Conservation (phyloP, 1,140 invertebrate genomes). For the Rhagoletis pomonella region DNA sequence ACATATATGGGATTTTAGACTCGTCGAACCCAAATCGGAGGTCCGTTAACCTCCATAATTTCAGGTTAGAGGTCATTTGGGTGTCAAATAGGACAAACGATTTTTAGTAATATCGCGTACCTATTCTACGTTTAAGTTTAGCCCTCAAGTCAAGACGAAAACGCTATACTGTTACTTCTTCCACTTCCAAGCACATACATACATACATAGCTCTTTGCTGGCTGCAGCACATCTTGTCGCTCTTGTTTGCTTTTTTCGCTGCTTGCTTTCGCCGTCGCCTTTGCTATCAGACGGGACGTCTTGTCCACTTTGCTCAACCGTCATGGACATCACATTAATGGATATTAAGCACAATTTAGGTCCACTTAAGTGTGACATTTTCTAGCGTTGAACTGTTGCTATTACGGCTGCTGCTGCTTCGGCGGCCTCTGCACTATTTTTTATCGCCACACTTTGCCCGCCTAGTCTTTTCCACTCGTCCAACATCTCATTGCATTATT, state of each 20-base stretch:
- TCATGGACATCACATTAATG: constrained; percentile 52
- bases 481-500: constrained; percentile 31
- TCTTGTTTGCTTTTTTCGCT: background rate
- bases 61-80: too few species aligned
- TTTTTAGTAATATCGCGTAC: too few species aligned
- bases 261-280: background rate
- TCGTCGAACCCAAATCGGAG: too few species aligned
- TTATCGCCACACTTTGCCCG: background rate
- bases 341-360: constrained; percentile 53
- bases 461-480: background rate
- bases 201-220: background rate
- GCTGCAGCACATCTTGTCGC: background rate
- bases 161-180: too few species aligned
- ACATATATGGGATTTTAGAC: too few species aligned
- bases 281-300: background rate
- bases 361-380: constrained; percentile 52
- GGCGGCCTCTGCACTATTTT: constrained; percentile 15
- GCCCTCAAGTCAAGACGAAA: too few species aligned
- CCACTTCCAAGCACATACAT: too few species aligned
- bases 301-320: constrained; percentile 24
- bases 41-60: too few species aligned
- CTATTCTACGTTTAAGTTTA: too few species aligned
- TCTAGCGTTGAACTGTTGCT: constrained; percentile 34
- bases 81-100: too few species aligned
- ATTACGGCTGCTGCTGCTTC: too few species aligned